phyloP scores from a whole-genome alignment of 1,140 invertebrate genomes.

The Caenorhabditis brenneri region DNA sequence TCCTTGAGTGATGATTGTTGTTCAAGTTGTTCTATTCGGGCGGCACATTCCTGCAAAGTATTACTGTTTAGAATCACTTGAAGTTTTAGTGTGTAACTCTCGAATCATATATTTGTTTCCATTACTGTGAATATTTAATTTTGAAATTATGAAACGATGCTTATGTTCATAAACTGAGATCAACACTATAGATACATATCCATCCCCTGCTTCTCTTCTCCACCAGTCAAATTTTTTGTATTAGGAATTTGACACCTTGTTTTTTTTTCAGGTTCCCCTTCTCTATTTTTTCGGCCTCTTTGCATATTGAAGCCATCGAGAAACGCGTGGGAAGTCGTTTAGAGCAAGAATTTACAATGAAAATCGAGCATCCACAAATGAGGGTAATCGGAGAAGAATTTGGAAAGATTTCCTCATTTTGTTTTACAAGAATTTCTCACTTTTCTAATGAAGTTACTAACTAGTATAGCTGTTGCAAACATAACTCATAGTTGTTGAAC shows the following conservation, averaged over 20 bases:
- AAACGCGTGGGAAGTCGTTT: conserved; percentile 15
- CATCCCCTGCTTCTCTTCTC: neutral
- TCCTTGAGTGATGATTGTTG: conserved; percentile 51
- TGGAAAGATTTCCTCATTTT: conserved; percentile 6
- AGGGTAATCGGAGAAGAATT: conserved; percentile 27
- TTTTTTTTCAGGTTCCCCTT: neutral
- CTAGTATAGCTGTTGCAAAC: too few relatives aligned
- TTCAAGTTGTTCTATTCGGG: conserved; percentile 54
- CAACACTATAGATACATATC: too few relatives aligned
- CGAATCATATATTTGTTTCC: too few relatives aligned
- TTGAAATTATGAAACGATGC: too few relatives aligned
- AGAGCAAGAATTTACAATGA: neutral
- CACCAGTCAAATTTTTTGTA: neutral
- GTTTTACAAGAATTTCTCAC: too few relatives aligned
- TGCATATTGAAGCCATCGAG: neutral
- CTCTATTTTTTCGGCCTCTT: neutral
- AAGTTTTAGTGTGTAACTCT: too few relatives aligned
- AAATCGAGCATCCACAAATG: conserved; percentile 22
- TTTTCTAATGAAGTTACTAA: too few relatives aligned
- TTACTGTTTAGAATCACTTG: too few relatives aligned
- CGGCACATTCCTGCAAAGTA: conserved; percentile 53
- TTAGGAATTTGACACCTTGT: neutral
- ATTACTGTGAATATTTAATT: too few relatives aligned
- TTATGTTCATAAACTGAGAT: too few relatives aligned
- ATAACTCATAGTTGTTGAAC: too few relatives aligned